Base-by-base conservation (phyloP, 2,113 vertebrate genomes). In the Peromyscus maniculatus region DNA sequence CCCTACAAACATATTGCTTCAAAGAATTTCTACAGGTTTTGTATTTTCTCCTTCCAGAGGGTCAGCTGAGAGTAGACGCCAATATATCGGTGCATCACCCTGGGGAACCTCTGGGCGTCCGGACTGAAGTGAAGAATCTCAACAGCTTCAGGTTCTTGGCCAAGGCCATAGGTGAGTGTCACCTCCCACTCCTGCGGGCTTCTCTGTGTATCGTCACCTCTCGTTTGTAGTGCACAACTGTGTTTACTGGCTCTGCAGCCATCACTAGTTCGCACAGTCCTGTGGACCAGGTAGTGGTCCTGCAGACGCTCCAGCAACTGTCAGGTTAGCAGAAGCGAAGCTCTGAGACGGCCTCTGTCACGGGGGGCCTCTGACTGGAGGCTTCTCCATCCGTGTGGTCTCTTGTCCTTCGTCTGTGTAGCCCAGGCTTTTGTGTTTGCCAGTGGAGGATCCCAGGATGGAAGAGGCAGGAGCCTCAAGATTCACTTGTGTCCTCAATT, bases 91-190 rank as follows among this genome's bases (percentile, higher is more conserved):
- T 99, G 36, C 99, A 99, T 98, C 98, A 84, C 79, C 99, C 99
- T 1, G 99, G 99, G 49, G 99, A 99, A 67, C 99, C 99, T 1
- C 98, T 99, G 26, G 99, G 99, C 28, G 83, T 99, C 97, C 99
- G 99, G 96, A 99, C 99, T 0, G 99, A 99, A 98, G 99, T 99
- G 97, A 99, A 99, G 98, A 99, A 99, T 98, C 99, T 99, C 98
- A 99, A 99, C 98, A 99, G 99, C 74, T 78, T 99, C 80, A 98
- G 99, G 82, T 99, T 99, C 98, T 98, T 99, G 97, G 99, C 99
- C 97, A 99, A 96, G 98, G 99, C 99, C 57, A 99, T 99, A 97
- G 99, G 99, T 99, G 97, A 99, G 3, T 90, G 9, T 66, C 95
- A 33, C 39, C 92, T 77, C 4, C 72, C 17, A 16, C 5, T 52